Percentiles rank a stretch among this genome's conserved stretches.
These are phyloP conservation scores for Pseudomyrmex sp. DNA, from an alignment of 1,140 invertebrate genomes.

Conservation along the genomic window DNA sequence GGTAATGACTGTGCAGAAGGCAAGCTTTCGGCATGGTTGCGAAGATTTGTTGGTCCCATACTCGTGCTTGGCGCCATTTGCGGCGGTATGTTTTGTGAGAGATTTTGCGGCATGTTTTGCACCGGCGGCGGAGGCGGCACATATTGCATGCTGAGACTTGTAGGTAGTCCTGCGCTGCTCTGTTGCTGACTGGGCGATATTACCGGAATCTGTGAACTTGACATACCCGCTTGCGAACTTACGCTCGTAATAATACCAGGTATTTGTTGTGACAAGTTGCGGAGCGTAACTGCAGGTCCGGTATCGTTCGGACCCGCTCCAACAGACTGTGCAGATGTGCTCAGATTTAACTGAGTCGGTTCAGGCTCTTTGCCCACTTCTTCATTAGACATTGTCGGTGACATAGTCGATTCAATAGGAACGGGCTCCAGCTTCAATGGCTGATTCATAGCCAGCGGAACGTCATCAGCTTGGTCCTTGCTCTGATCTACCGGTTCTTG, in stretches of 20 bases:
- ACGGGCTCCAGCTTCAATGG: constrained; percentile 81
- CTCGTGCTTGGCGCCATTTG: constrained; percentile 76
- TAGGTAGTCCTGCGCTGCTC: constrained; percentile 65
- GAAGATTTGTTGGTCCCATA: constrained; percentile 75
- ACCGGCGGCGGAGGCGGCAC: constrained; percentile 67
- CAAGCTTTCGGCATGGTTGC: constrained; percentile 76
- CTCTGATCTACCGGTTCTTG: constrained; percentile 77
- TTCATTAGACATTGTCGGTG: constrained; percentile 68
- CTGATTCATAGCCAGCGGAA: constrained; percentile 73
- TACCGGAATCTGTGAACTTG: constrained; percentile 72
- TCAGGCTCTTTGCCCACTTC: constrained; percentile 66
- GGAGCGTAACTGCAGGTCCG: constrained; percentile 65
- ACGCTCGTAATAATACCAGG: constrained; percentile 65
- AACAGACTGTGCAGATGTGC: constrained; percentile 66
- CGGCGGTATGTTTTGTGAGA: constrained; percentile 75
- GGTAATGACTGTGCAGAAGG: constrained; percentile 65
- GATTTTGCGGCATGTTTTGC: constrained; percentile 82
- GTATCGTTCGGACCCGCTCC: constrained; percentile 74
- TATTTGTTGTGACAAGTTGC: constrained; percentile 81
- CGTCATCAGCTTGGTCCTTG: constrained; percentile 63
- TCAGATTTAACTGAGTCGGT: constrained; percentile 72
- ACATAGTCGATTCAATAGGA: constrained; percentile 79
- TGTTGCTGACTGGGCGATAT: constrained; percentile 76
- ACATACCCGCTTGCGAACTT: constrained; percentile 62
- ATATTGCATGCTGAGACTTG: constrained; percentile 81